These are phyloP conservation scores for Myotis daubentonii DNA, from an alignment of 2,797 vertebrate genomes.

Conservation along the genomic window DNA sequence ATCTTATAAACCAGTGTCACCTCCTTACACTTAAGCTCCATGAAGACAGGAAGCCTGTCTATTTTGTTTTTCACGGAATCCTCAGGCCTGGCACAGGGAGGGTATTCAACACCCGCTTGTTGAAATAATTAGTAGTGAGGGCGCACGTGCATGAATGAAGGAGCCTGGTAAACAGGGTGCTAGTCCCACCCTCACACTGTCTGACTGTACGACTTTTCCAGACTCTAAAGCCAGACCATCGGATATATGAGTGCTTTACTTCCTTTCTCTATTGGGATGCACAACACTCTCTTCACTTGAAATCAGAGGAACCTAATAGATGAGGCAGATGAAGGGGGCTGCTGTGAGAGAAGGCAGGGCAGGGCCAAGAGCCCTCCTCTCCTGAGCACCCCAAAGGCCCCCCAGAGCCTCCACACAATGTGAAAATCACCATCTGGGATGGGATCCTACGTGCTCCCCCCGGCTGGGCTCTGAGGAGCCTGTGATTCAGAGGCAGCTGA, in stretches of 20 bases:
- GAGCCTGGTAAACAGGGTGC: not conserved
- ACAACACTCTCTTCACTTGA: not conserved
- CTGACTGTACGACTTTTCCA: constrained; percentile 47
- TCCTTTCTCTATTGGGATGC: not conserved
- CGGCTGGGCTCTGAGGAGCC: not conserved
- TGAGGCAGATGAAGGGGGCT: not conserved
- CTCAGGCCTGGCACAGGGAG: not conserved
- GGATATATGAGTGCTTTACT: not conserved
- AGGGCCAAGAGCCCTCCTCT: not conserved
- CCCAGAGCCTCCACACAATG: not conserved
- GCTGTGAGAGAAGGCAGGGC: not conserved
- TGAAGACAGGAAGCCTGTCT: not conserved
- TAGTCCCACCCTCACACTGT: not conserved
- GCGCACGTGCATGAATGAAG: not conserved
- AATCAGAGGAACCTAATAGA: not conserved
- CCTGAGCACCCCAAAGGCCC: not conserved
- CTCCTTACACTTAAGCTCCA: not conserved
- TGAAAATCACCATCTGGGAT: not conserved
- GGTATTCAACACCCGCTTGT: not conserved
- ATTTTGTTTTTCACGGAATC: not conserved
- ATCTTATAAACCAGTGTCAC: not conserved
- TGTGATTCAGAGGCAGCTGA: constrained; percentile 80
- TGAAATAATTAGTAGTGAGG: not conserved
- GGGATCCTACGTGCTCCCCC: not conserved
- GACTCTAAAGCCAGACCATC: not conserved